A percentile compares a stretch with the other conserved stretches of the same genome.
These are phyloP conservation scores for Odocoileus virginianus DNA, from an alignment of 2,113 vertebrate genomes.

Conservation along the genomic window DNA sequence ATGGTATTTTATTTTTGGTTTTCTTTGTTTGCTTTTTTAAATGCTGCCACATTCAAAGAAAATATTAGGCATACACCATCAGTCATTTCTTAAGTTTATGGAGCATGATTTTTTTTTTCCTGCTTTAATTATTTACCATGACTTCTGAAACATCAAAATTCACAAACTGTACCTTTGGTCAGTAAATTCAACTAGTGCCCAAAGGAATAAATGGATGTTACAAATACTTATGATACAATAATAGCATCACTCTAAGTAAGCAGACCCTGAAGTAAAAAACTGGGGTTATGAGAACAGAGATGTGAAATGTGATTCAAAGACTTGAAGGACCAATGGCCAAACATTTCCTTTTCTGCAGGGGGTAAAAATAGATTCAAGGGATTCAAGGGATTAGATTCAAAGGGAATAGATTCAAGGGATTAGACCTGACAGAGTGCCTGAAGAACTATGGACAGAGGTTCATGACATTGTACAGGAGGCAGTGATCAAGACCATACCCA, in stretches of 20 bases:
- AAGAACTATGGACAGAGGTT: neutral
- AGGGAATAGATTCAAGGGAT: neutral
- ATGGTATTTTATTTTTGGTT: fast-evolving
- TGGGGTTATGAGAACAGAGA: neutral
- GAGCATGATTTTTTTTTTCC: neutral
- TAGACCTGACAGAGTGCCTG: neutral
- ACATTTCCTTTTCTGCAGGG: fast-evolving
- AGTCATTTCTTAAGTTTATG: neutral
- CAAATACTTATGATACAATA: fast-evolving
- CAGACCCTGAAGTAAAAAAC: neutral
- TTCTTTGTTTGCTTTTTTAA: neutral
- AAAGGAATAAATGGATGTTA: too few species aligned
- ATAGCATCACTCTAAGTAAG: fast-evolving
- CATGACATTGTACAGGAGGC: neutral
- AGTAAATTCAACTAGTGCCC: neutral
- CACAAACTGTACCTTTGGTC: neutral
- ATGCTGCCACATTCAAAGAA: neutral
- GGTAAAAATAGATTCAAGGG: neutral
- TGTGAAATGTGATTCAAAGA: fast-evolving
- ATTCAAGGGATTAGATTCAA: neutral
- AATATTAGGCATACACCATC: neutral
- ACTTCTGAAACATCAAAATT: neutral
- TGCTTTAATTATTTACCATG: neutral
- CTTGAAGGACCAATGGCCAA: fast-evolving
- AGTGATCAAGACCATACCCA: neutral